phyloP scores from a whole-genome alignment of 2,113 vertebrate species.

The Eulemur rufifrons region DNA sequence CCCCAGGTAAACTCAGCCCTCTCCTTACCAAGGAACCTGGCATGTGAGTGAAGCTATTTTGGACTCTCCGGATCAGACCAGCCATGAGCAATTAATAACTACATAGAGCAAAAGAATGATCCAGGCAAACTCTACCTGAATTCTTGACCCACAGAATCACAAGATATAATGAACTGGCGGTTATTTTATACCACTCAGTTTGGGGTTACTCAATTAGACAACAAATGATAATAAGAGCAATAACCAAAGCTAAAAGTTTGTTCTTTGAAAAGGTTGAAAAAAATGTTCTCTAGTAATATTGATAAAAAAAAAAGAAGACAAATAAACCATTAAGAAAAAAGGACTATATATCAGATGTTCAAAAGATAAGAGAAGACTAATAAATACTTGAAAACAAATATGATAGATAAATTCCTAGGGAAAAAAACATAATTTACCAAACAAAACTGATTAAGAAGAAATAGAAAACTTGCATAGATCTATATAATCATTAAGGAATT shows the following conservation, averaged over 20 bases:
- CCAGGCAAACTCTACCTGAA: not conserved
- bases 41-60: not conserved
- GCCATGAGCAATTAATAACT: not conserved
- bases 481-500: not conserved
- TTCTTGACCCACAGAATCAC: not conserved
- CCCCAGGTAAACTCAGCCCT: not conserved
- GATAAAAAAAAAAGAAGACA: not conserved
- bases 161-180: not conserved
- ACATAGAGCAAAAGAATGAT: not conserved
- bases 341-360: not conserved
- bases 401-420: not conserved
- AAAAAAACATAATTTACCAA: not conserved
- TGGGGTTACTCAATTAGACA: not conserved
- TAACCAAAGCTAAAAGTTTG: not conserved
- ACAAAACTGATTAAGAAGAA: not conserved
- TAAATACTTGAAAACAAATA: not conserved
- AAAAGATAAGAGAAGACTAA: not conserved
- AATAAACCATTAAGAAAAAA: not conserved
- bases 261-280: slow-evolving; percentile 22
- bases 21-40: not conserved
- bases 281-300: not conserved
- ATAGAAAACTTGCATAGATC: not conserved
- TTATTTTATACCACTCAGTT: not conserved
- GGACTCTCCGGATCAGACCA: not conserved
- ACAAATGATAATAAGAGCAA: not conserved